These are phyloP conservation scores for Tanytarsus gracilentus DNA, from an alignment of 2,888 invertebrate species.

Conservation along the genomic window DNA sequence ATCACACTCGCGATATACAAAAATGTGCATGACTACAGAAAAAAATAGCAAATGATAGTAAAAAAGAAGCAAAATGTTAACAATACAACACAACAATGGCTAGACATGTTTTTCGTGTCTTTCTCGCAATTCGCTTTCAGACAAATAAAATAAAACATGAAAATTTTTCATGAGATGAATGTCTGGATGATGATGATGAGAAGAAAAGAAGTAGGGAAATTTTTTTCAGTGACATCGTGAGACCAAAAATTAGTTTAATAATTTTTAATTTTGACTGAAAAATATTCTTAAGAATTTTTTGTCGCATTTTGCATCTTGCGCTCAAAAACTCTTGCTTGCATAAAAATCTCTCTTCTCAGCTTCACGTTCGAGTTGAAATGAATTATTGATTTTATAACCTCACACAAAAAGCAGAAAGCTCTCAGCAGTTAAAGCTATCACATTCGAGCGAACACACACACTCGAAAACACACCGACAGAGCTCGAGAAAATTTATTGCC, in stretches of 20 bases:
- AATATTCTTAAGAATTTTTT: no score
- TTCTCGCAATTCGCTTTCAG: neutral
- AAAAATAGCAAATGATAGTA: no score
- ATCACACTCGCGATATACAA: neutral
- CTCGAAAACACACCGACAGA: neutral
- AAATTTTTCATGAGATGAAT: neutral
- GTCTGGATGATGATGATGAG: no score
- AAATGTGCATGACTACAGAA: neutral
- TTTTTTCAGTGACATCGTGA: no score
- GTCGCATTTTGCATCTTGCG: neutral
- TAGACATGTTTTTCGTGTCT: slow-evolving; percentile 15
- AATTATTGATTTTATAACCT: slow-evolving; percentile 25
- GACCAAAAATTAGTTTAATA: neutral
- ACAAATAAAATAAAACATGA: neutral
- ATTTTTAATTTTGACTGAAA: no score
- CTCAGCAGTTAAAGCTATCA: neutral
- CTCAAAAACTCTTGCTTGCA: neutral
- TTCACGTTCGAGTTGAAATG: no score
- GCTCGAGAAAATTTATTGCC: slow-evolving; percentile 16
- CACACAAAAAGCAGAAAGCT: neutral
- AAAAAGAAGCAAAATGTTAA: no score
- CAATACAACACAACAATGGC: slow-evolving; percentile 1
- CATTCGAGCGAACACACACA: neutral
- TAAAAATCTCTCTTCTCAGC: neutral
- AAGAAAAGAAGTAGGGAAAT: no score